phyloP scores from a whole-genome alignment of 64 coral and sea anemone species.

The Catalaphyllia jardinei region DNA sequence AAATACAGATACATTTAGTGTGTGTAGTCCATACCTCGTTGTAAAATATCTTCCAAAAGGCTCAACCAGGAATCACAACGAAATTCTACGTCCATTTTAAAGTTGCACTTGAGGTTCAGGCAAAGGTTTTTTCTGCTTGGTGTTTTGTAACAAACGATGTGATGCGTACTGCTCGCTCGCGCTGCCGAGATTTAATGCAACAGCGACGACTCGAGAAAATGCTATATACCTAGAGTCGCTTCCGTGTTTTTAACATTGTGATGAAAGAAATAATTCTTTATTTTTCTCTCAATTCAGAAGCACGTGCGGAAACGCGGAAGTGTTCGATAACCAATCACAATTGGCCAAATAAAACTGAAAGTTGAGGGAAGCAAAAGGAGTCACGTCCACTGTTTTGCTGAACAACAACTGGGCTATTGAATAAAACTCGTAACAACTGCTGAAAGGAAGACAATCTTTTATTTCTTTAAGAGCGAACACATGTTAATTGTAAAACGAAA shows the following conservation, averaged over 20 bases:
- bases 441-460: constrained; percentile 30
- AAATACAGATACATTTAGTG: neutral
- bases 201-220: too few relatives aligned
- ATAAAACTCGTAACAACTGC: neutral
- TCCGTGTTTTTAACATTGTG: too few relatives aligned
- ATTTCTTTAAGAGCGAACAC: neutral
- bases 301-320: constrained; percentile 1
- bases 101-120: neutral
- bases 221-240: too few relatives aligned
- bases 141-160: neutral
- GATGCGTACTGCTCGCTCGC: too few relatives aligned
- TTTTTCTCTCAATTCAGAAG: neutral
- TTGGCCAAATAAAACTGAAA: neutral
- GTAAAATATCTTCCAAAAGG: neutral
- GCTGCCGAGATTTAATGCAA: too few relatives aligned
- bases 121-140: neutral
- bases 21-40: neutral
- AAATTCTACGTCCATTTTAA: neutral
- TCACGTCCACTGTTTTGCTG: neutral
- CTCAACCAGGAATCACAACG: constrained; percentile 5
- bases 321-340: neutral
- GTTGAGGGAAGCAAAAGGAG: neutral
- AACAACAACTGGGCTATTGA: neutral
- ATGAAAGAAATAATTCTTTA: too few relatives aligned
- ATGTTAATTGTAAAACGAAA: neutral